Conservation (phyloP, 2,888 invertebrate species). For the Pedicia rivosa region DNA sequence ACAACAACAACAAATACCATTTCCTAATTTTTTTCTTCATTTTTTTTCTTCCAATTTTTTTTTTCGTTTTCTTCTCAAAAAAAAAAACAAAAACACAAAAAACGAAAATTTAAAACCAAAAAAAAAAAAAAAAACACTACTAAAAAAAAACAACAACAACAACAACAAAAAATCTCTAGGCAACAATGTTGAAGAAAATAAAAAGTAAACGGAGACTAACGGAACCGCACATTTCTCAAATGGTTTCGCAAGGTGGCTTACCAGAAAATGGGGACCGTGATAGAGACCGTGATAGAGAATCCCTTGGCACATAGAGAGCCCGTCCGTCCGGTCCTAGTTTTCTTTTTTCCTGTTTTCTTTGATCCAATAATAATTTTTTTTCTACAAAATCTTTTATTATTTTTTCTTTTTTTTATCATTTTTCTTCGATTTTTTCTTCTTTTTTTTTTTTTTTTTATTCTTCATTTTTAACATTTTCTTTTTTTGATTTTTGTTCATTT, state of each 20-base stretch:
- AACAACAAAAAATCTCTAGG: conserved; percentile 40
- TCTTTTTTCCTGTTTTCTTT: conserved; percentile 31
- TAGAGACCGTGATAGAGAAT: conserved; percentile 30
- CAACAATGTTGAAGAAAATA: conserved; percentile 99
- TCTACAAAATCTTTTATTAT: too few relatives aligned
- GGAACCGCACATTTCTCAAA: conserved; percentile 54
- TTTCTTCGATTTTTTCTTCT: neutral
- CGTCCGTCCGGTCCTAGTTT: conserved; percentile 31
- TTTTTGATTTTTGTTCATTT: neutral
- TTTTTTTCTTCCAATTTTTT: conserved; percentile 3
- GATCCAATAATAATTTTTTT: too few relatives aligned
- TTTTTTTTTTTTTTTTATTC: neutral
- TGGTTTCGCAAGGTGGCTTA: conserved; percentile 22
- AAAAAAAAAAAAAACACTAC: neutral
- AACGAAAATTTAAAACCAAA: neutral
- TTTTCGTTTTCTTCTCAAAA: conserved; percentile 1
- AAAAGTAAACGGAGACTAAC: conserved; percentile 94
- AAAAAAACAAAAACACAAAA: conserved; percentile 3
- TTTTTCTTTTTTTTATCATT: neutral
- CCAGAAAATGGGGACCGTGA: conserved; percentile 41
- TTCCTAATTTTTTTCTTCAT: neutral
- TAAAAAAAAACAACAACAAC: neutral
- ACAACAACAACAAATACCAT: too few relatives aligned
- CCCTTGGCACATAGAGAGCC: conserved; percentile 26
- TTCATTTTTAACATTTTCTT: neutral